Base-by-base conservation (phyloP, 64 coral and sea anemone species). In the Cladopsammia gracilis region DNA sequence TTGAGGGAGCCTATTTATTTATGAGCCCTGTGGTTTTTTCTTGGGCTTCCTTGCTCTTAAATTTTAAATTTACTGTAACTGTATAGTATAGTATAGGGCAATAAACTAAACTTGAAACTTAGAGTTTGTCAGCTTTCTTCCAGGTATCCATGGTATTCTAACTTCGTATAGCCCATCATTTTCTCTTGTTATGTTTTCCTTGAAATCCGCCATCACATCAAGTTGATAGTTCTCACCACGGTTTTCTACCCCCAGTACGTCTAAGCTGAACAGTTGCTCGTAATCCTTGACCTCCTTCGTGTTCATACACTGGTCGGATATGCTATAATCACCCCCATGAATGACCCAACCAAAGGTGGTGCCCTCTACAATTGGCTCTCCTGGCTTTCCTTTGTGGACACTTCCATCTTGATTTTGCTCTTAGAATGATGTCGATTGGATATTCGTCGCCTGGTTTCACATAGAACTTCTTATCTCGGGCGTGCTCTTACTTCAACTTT, bases 401-500 rank as follows among this genome's bases (percentile, higher is more conserved):
- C 82, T 74, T 88, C 75, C 15, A 64, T 94, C 15, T 87, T 72
- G 51, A 89, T 94, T 46, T 94, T 83, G 48, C 79, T 62, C 69
- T n/a, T 70, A 23, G 61, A 73, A 77, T 92, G 13, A 75, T 10
- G 25, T 92, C 7, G 52, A 92, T 92, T 85, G 71, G 84, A 70
- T 93, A 93, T 49, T 88, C 25, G n/a, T 93, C 47, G 12, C 18
- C 42, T 64, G 56, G n/a, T 12, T 73, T 93, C 16, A 14, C 23
- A 61, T 89, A 89, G 45, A 94, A 89, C 50, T 34, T 48, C 66
- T 87, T 88, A 7, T 10, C 93, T n/a, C 48, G 67, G 22, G 26
- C 42, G 22, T 90, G 93, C 49, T 68, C 26, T 49, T 85, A 90
- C 45, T 95, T 94, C 56, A 74, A 54, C 48, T 95, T 95, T 15